Evolutionary conservation across 2,113 vertebrate genomes (phyloP).

Genomic region (Crypturellus undulatus): DNA sequence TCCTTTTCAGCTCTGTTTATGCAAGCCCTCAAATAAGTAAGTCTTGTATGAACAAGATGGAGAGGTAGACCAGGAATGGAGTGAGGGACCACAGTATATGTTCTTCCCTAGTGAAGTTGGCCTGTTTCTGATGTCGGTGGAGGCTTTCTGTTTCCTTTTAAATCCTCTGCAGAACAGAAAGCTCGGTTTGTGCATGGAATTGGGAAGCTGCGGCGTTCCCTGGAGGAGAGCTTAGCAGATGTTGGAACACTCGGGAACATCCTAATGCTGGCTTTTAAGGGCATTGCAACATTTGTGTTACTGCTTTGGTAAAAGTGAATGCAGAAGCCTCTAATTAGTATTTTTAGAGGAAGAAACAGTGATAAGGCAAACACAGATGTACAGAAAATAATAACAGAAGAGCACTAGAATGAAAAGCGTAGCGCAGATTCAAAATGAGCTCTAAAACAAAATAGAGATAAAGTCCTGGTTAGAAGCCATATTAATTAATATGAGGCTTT

Average conservation of each 20-base stretch:
- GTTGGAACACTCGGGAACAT: not conserved
- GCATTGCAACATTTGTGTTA: not conserved
- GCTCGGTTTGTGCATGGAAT: not conserved
- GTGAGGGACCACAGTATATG: not conserved
- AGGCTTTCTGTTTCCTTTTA: not conserved
- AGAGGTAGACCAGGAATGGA: not conserved
- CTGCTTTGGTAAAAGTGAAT: not conserved
- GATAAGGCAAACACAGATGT: not conserved
- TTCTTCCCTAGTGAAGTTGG: not conserved
- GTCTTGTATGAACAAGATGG: not conserved
- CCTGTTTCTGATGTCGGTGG: not conserved
- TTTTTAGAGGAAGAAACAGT: not conserved
- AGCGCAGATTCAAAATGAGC: not conserved
- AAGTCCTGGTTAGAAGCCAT: not conserved
- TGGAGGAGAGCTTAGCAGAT: not conserved
- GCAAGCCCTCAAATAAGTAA: not conserved
- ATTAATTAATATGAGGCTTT: constrained; percentile 14
- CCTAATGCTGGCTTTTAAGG: constrained; percentile 8
- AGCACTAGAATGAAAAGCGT: not conserved
- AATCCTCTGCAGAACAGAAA: constrained; percentile 9
- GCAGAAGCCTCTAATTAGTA: not conserved
- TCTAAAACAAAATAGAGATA: not conserved
- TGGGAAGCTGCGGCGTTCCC: not conserved
- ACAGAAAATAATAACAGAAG: constrained; percentile 18
- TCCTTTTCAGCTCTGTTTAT: not conserved